These are phyloP conservation scores for Hirtodrosophila confusa DNA, from an alignment of 2,888 invertebrate species.

Conservation along the genomic window DNA sequence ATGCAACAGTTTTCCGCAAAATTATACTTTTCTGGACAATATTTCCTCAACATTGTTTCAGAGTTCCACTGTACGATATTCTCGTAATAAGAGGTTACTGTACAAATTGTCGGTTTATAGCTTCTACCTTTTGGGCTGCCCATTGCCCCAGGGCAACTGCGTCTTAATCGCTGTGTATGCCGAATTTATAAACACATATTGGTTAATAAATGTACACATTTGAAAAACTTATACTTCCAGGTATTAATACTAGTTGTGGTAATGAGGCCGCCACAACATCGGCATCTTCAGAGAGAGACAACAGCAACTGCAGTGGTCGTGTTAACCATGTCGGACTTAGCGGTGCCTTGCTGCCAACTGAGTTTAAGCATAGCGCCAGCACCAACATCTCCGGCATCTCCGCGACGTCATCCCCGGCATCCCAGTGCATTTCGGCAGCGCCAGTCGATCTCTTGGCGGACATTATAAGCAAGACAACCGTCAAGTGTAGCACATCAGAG, in stretches of 20 bases:
- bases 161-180: no score
- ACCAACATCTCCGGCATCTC: constrained; percentile 11
- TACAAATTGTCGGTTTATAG: no score
- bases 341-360: constrained; percentile 1
- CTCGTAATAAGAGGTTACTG: no score
- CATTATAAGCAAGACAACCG: constrained; percentile 48
- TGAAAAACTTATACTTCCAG: constrained; percentile 18
- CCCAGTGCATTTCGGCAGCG: not conserved
- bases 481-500: constrained; percentile 37
- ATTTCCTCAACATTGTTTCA: no score
- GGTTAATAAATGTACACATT: no score
- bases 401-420: constrained; percentile 27
- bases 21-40: no score
- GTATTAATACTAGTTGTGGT: constrained; percentile 25
- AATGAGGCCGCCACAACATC: constrained; percentile 31
- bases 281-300: constrained; percentile 53
- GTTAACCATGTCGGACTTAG: constrained; percentile 37
- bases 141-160: no score
- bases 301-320: constrained; percentile 49
- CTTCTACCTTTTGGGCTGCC: no score
- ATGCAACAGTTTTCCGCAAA: no score
- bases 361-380: constrained; percentile 21
- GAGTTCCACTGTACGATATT: no score
- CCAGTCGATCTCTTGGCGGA: constrained; percentile 53
- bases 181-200: no score